A percentile compares a stretch with the other conserved stretches of the same genome.
Evolutionary conservation across 2,888 invertebrate genomes (phyloP).

Genomic region (Gisinianus flammeolus): DNA sequence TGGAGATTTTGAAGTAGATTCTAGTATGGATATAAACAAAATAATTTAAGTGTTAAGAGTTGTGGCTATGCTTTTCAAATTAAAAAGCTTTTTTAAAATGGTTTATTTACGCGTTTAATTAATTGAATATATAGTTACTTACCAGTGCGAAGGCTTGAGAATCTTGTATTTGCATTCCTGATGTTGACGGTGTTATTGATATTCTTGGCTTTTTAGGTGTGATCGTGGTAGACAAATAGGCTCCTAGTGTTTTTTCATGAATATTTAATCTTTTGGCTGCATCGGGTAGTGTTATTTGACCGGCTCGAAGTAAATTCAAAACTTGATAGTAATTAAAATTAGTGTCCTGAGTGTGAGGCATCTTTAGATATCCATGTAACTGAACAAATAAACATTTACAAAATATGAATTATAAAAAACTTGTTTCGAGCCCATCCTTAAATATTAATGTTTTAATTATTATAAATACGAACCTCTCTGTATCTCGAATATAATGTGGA

Average conservation of each 20-base stretch:
- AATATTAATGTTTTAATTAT: not conserved
- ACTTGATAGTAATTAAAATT: slow-evolving; percentile 59
- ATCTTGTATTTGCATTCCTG: slow-evolving; percentile 53
- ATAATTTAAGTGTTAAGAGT: not conserved
- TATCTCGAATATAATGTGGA: slow-evolving; percentile 89
- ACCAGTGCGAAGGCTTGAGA: slow-evolving; percentile 57
- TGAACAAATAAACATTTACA: slow-evolving; percentile 41
- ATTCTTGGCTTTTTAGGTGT: slow-evolving; percentile 58
- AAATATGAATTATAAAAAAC: not conserved
- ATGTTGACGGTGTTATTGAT: slow-evolving; percentile 53
- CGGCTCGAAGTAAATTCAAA: slow-evolving; percentile 58
- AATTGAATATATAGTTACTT: slow-evolving; percentile 17
- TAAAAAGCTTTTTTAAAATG: too few relatives aligned
- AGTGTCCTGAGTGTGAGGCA: slow-evolving; percentile 58
- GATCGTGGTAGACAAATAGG: slow-evolving; percentile 68
- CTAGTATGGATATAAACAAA: slow-evolving; percentile 1
- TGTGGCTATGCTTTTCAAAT: too few relatives aligned
- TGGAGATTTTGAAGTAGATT: slow-evolving; percentile 41
- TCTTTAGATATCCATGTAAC: slow-evolving; percentile 59
- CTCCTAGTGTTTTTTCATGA: slow-evolving; percentile 75
- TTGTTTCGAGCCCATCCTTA: too few relatives aligned
- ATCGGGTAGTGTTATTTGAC: slow-evolving; percentile 71
- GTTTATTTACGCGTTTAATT: too few relatives aligned
- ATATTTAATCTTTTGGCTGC: slow-evolving; percentile 79
- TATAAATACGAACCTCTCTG: slow-evolving; percentile 68